These are phyloP conservation scores for Xenotilapia leptura DNA, from an alignment of 2,113 vertebrate genomes.

Conservation along the genomic window DNA sequence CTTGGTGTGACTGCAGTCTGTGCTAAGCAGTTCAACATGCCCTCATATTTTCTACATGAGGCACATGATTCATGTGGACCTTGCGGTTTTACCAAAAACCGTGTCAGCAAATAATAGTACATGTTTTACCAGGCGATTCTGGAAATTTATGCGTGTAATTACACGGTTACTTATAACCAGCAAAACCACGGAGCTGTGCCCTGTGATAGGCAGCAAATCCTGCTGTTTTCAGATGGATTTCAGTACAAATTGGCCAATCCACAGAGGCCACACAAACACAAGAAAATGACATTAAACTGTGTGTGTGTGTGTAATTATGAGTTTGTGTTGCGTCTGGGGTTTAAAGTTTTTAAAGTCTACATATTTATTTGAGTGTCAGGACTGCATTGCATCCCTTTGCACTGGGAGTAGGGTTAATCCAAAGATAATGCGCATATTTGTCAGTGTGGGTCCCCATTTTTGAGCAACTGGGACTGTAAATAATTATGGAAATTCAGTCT, in stretches of 20 bases:
- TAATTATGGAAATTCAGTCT: background rate
- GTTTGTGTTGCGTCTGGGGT: background rate
- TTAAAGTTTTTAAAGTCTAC: background rate
- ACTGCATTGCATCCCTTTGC: background rate
- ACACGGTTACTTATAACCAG: conserved; percentile 51
- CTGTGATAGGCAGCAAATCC: conserved; percentile 6
- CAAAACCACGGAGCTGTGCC: conserved; percentile 39
- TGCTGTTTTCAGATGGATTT: conserved; percentile 19
- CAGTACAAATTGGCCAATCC: conserved; percentile 25
- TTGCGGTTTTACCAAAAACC: conserved; percentile 43
- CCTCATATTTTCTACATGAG: conserved; percentile 51
- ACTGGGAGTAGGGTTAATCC: background rate
- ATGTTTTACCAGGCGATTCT: conserved; percentile 51
- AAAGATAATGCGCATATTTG: background rate
- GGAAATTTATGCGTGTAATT: conserved; percentile 59
- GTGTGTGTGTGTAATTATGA: background rate
- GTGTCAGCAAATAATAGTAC: conserved; percentile 64
- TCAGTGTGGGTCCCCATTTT: background rate
- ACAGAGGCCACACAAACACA: conserved; percentile 3
- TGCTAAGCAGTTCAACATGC: conserved; percentile 10
- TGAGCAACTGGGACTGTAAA: background rate
- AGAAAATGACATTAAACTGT: conserved; percentile 13
- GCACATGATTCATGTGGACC: conserved; percentile 9
- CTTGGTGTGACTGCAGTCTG: background rate
- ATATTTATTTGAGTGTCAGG: background rate